A percentile compares a stretch with the other conserved stretches of the same genome.
phyloP scores from a whole-genome alignment of 2,797 vertebrate species.

The Cercopithecus diana region DNA sequence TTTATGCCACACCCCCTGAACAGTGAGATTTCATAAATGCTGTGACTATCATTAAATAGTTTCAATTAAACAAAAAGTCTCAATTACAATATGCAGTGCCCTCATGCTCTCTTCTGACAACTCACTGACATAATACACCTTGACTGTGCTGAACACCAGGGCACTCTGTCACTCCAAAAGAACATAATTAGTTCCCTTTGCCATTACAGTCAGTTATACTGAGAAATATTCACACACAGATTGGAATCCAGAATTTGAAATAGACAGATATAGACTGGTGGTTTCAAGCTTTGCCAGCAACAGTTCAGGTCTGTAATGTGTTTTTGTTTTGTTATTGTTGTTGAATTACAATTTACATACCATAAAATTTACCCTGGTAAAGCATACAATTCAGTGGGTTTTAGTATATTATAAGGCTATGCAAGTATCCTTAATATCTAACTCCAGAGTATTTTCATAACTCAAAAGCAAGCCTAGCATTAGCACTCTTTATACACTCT shows the following conservation, averaged over 20 bases:
- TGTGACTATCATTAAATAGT: neutral
- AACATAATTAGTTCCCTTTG: neutral
- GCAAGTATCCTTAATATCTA: neutral
- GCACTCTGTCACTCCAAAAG: neutral
- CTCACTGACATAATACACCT: neutral
- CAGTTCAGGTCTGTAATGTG: neutral
- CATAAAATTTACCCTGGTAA: neutral
- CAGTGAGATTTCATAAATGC: slow-evolving; percentile 8
- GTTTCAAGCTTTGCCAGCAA: neutral
- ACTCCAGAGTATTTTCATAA: neutral
- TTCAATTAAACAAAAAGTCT: neutral
- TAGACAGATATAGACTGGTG: too few relatives aligned
- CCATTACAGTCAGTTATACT: neutral
- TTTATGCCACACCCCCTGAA: neutral
- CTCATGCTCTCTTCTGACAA: neutral
- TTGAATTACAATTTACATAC: neutral
- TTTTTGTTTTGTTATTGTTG: neutral
- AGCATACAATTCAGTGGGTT: neutral
- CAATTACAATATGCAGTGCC: neutral
- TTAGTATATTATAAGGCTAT: neutral
- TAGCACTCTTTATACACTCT: neutral
- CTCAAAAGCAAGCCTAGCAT: neutral
- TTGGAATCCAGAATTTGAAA: neutral
- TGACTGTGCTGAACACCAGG: neutral
- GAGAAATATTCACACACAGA: neutral